These are phyloP conservation scores for Pseudopipra pipra DNA, from an alignment of 2,113 vertebrate genomes.

Conservation along the genomic window DNA sequence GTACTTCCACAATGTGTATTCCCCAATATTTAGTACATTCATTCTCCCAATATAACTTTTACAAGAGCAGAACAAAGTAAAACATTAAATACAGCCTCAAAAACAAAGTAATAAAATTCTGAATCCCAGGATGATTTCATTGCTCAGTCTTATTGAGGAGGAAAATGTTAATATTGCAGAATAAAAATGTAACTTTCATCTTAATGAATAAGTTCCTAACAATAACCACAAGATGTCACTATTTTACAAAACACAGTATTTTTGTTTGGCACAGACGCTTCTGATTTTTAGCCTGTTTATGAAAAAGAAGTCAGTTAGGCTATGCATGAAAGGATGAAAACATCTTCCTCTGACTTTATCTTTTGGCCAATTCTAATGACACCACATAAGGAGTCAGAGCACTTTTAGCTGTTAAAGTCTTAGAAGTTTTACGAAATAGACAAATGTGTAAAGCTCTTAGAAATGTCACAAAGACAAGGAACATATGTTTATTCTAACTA, in stretches of 20 bases:
- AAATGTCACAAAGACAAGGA: not conserved
- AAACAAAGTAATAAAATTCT: not conserved
- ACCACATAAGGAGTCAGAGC: not conserved
- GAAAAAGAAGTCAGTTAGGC: not conserved
- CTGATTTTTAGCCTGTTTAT: not conserved
- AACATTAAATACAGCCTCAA: not conserved
- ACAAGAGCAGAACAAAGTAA: not conserved
- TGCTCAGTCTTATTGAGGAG: not conserved
- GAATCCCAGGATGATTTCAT: not conserved
- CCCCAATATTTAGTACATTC: not conserved
- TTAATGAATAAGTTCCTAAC: not conserved
- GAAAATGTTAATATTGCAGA: not conserved
- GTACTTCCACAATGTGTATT: not conserved
- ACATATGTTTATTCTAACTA: not conserved
- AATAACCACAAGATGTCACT: conserved; percentile 53
- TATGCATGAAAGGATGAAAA: not conserved
- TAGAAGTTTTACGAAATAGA: not conserved
- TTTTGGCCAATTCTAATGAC: not conserved
- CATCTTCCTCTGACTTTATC: not conserved
- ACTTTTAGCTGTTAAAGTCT: not conserved
- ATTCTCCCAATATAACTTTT: not conserved
- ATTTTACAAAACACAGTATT: not conserved
- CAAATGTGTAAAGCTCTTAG: not conserved
- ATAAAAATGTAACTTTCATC: not conserved
- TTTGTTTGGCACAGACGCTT: not conserved